Percentiles rank a stretch among this genome's conserved stretches.
phyloP scores from a whole-genome alignment of 2,888 invertebrate species.

The Latrodectus elegans region DNA sequence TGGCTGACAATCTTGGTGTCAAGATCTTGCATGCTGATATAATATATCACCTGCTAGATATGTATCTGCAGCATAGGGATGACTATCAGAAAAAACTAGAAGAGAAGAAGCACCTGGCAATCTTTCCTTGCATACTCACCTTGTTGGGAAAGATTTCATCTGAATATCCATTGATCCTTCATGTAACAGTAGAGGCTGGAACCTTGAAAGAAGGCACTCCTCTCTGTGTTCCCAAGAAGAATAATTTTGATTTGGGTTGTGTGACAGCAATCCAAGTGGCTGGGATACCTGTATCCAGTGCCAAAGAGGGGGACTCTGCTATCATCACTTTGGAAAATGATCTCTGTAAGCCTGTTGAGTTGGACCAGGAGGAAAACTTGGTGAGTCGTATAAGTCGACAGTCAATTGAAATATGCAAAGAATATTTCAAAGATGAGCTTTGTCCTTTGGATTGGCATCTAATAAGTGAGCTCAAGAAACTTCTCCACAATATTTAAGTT shows the following conservation, averaged over 20 bases:
- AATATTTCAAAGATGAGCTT: slow-evolving; percentile 98
- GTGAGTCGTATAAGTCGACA: slow-evolving; percentile 98
- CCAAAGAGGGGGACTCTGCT: slow-evolving; percentile 96
- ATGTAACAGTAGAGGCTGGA: slow-evolving; percentile 96
- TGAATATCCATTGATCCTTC: slow-evolving; percentile 96
- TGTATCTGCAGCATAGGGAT: slow-evolving; percentile 93
- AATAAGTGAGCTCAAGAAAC: slow-evolving; percentile 98
- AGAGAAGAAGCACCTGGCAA: slow-evolving; percentile 96
- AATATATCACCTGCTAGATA: slow-evolving; percentile 99
- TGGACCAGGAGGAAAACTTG: slow-evolving; percentile 95
- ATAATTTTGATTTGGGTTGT: slow-evolving; percentile 93
- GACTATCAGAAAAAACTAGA: slow-evolving; percentile 93
- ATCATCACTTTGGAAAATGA: slow-evolving; percentile 99
- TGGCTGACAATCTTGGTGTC: slow-evolving; percentile 94
- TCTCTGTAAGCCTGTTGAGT: slow-evolving; percentile 98
- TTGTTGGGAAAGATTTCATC: slow-evolving; percentile 73
- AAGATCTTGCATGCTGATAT: slow-evolving; percentile 98
- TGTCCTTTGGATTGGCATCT: slow-evolving; percentile 97
- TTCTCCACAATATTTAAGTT: slow-evolving; percentile 89
- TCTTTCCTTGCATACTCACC: slow-evolving; percentile 96
- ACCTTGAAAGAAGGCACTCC: slow-evolving; percentile 97
- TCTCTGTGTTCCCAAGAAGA: slow-evolving; percentile 96
- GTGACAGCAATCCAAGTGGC: slow-evolving; percentile 96
- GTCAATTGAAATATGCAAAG: slow-evolving; percentile 99
- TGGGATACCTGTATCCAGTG: slow-evolving; percentile 93